Evolutionary conservation across 37 sponge, comb jelly and placozoan genomes (phyloP).

Genomic region (Eunapius fragilis): DNA sequence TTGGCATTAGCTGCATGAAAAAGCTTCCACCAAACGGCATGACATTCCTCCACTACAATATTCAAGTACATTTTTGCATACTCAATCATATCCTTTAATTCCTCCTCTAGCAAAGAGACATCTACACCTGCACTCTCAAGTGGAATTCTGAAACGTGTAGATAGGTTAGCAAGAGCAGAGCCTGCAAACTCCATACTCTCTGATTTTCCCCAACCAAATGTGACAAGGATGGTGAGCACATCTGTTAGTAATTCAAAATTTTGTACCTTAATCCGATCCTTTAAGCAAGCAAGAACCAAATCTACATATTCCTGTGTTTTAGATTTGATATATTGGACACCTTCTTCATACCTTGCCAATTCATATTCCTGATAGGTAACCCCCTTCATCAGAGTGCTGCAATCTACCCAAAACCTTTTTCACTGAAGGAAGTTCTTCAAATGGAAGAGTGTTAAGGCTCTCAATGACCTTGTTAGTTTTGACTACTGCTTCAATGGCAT

Average conservation of each 20-base stretch:
- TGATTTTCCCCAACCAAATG: slow-evolving; percentile 65
- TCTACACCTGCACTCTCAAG: too few relatives aligned
- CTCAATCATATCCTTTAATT: too few relatives aligned
- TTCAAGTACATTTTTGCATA: too few relatives aligned
- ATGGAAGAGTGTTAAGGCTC: slow-evolving; percentile 21
- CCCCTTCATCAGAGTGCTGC: too few relatives aligned
- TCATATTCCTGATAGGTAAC: neutral
- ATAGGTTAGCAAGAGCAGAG: slow-evolving; percentile 20
- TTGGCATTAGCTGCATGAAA: too few relatives aligned
- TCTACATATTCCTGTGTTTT: slow-evolving; percentile 18
- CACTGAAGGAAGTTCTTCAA: slow-evolving; percentile 60
- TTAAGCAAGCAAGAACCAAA: slow-evolving; percentile 33
- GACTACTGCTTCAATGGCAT: slow-evolving; percentile 67
- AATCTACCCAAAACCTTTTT: slow-evolving; percentile 56
- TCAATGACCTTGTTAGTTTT: too few relatives aligned
- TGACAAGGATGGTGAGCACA: slow-evolving; percentile 48
- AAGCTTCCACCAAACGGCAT: too few relatives aligned
- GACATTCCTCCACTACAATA: too few relatives aligned
- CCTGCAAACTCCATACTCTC: slow-evolving; percentile 38
- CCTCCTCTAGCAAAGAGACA: too few relatives aligned
- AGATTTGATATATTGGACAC: neutral
- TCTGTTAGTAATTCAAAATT: slow-evolving; percentile 36
- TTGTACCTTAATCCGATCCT: slow-evolving; percentile 30
- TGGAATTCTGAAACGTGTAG: too few relatives aligned
- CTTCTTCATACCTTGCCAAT: slow-evolving; percentile 35